Conservation (phyloP, 1,140 invertebrate species). For the Pomacea maculata region DNA sequence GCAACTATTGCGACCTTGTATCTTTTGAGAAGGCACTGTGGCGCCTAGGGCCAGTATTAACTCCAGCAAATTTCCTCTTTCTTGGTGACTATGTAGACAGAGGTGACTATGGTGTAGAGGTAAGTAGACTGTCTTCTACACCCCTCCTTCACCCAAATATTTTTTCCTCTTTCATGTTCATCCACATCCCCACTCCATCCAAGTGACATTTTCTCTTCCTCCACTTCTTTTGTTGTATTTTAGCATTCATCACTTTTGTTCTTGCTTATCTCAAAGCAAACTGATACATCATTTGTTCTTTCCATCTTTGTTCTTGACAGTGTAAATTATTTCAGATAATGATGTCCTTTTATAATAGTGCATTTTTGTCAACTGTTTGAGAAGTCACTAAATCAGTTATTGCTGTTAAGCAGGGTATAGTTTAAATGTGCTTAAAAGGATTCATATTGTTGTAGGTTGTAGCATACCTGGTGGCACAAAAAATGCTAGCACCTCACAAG, state of each 20-base stretch:
- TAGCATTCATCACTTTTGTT: too few species aligned
- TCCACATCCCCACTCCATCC: too few species aligned
- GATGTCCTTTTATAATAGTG: too few species aligned
- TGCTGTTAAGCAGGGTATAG: too few species aligned
- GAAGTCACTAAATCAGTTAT: too few species aligned
- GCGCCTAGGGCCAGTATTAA: slow-evolving; percentile 70
- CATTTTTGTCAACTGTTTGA: too few species aligned
- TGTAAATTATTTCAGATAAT: too few species aligned
- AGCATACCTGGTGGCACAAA: slow-evolving; percentile 74
- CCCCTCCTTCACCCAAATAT: not conserved
- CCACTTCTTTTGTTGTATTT: too few species aligned
- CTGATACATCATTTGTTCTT: not conserved
- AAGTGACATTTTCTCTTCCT: not conserved
- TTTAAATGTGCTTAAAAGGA: too few species aligned
- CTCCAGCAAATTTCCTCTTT: slow-evolving; percentile 73
- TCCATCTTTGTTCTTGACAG: not conserved
- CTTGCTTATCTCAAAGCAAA: not conserved
- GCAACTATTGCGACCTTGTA: slow-evolving; percentile 72
- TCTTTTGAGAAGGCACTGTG: slow-evolving; percentile 73
- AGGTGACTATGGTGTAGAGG: slow-evolving; percentile 72
- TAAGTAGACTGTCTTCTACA: slow-evolving; percentile 27
- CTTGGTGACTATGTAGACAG: slow-evolving; percentile 78
- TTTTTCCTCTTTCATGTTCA: too few species aligned
- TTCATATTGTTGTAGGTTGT: slow-evolving; percentile 65
- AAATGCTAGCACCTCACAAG: slow-evolving; percentile 72